Evolutionary conservation across 1,140 invertebrate species (phyloP).

Genomic region (Antheraea mylitta): DNA sequence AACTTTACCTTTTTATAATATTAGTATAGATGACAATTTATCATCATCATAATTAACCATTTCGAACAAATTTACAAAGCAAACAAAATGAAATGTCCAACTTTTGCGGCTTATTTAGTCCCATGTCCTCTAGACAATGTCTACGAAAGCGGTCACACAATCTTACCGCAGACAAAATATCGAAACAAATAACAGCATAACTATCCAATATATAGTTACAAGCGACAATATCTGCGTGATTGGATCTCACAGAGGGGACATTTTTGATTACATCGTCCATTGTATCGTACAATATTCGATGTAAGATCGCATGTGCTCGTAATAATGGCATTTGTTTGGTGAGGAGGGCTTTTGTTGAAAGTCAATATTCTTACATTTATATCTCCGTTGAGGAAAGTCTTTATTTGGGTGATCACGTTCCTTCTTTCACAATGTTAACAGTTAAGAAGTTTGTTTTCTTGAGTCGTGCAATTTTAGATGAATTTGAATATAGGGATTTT

Average conservation of each 20-base stretch:
- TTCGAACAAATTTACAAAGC: too few species aligned
- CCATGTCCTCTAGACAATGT: neutral
- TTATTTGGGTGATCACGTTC: neutral
- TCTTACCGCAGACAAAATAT: conserved; percentile 2
- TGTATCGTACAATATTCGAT: conserved; percentile 1
- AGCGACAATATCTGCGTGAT: neutral
- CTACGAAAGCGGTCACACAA: neutral
- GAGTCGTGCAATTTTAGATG: too few species aligned
- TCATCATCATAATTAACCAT: too few species aligned
- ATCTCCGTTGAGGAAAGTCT: neutral
- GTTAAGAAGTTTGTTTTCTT: neutral
- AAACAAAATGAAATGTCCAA: too few species aligned
- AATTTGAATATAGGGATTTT: too few species aligned
- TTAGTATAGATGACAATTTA: too few species aligned
- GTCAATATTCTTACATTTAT: conserved; percentile 2
- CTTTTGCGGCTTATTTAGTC: too few species aligned
- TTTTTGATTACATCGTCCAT: conserved; percentile 4
- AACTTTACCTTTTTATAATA: too few species aligned
- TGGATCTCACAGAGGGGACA: neutral
- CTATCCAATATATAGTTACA: neutral
- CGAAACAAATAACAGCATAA: neutral
- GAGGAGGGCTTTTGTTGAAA: neutral
- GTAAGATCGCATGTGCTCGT: neutral
- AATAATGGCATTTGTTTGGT: conserved; percentile 1
- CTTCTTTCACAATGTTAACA: neutral